Conservation (phyloP, 2,797 vertebrate species). For the Myoxocephalus aenaeus region DNA sequence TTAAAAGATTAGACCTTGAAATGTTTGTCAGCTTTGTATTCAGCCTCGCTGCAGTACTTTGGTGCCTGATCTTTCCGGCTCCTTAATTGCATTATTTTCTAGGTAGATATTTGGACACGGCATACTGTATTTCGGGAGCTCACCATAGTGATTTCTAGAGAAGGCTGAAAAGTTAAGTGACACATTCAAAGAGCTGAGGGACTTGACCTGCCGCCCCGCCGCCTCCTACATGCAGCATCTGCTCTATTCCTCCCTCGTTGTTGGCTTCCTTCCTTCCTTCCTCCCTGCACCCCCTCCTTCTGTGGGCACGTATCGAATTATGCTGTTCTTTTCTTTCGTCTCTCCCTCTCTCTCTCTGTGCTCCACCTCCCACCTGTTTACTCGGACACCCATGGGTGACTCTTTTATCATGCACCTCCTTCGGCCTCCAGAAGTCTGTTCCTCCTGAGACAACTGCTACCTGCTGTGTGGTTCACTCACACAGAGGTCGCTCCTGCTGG, state of each 20-base stretch:
- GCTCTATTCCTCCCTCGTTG: constrained; percentile 67
- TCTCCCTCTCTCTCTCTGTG: constrained; percentile 53
- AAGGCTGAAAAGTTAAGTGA: constrained; percentile 51
- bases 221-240: constrained; percentile 70
- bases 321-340: constrained; percentile 81
- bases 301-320: constrained; percentile 81
- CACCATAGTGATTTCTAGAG: constrained; percentile 25
- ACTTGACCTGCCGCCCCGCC: constrained; percentile 25
- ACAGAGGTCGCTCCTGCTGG: constrained; percentile 62
- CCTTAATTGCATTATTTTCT: constrained; percentile 19
- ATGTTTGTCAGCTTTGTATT: neutral
- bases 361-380: constrained; percentile 85
- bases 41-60: neutral
- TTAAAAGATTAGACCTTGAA: neutral
- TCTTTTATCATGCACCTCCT: constrained; percentile 65
- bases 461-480: constrained; percentile 26
- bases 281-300: constrained; percentile 59
- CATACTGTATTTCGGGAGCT: constrained; percentile 26
- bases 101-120: constrained; percentile 63
- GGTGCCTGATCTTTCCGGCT: constrained; percentile 12
- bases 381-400: constrained; percentile 66
- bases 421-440: constrained; percentile 37
- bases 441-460: constrained; percentile 37
- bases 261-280: constrained; percentile 70
- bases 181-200: constrained; percentile 52